Evolutionary conservation across 2,888 invertebrate species (phyloP), one percentile per base, ranked within the genome.

Genomic region (Hydrotaea cyrtoneurina): DNA sequence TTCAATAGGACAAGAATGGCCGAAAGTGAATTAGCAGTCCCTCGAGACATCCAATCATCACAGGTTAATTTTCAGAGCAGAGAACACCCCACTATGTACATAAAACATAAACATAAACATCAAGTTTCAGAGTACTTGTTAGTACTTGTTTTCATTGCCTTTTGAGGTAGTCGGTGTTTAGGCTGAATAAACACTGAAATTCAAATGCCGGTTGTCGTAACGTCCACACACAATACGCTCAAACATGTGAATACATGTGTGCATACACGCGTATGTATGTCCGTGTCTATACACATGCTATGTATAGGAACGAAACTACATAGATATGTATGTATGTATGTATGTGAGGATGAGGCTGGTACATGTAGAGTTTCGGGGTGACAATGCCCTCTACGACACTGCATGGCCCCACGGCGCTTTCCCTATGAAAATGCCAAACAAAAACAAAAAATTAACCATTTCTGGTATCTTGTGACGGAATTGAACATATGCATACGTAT

Each of bases 11-110:
- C 3, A 15, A 50, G 50, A 50, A 50, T 50, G 50, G n/a, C 50
- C 50, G 50, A 2, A 2, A 50, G 50, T n/a, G 50, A 50, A 50
- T 50, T n/a, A n/a, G 50, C 1, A 50, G 50, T 50, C 13, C 13
- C n/a, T 50, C 50, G 50, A 50, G 50, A 50, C 50, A 50, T n/a
- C 50, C 50, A 50, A 15, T 50, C 50, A 50, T 50, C n/a, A n/a
- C 13, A 39, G 50, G 50, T n/a, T 50, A 15, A n/a, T n/a, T 4
- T n/a, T n/a, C n/a, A 2, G 7, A 50, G 13, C 39, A 39, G 7
- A 39, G 39, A 11, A 39, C 39, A n/a, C 15, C n/a, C n/a, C n/a
- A n/a, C 50, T 50, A 3, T 50, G 50, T n/a, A 50, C 50, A 13
- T 15, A 50, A 50, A 50, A 2, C 50, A 3, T 50, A 10, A 39